A percentile compares a stretch with the other conserved stretches of the same genome.
Conservation (phyloP, 2,113 vertebrate genomes). For the Osmerus mordax region DNA sequence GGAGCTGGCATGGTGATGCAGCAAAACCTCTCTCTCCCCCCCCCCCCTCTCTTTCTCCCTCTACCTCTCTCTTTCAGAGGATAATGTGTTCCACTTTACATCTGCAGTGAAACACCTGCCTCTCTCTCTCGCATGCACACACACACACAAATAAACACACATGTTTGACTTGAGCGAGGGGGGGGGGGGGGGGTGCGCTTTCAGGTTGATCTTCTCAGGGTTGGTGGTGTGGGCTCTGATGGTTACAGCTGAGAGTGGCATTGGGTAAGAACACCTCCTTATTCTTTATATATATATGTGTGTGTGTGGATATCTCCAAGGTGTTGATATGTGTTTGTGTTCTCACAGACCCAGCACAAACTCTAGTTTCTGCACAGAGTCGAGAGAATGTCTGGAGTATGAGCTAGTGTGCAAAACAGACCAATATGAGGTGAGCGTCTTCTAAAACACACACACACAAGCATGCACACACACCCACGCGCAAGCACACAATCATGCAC, state of each 20-base stretch:
- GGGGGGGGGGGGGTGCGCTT: constrained; percentile 1
- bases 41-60: not conserved
- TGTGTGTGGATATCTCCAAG: no score
- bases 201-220: constrained; percentile 49
- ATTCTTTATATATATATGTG: not conserved
- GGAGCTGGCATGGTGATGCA: constrained; percentile 51
- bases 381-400: constrained; percentile 71
- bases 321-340: not conserved
- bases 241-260: constrained; percentile 46
- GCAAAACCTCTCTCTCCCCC: constrained; percentile 34
- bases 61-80: not conserved
- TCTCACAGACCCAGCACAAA: constrained; percentile 63
- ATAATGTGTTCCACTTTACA: constrained; percentile 47
- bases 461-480: not conserved
- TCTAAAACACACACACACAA: not conserved
- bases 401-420: constrained; percentile 70
- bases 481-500: not conserved
- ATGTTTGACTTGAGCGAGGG: not conserved
- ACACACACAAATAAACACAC: not conserved
- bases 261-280: constrained; percentile 59
- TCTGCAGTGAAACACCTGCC: constrained; percentile 41
- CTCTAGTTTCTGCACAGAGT: constrained; percentile 69
- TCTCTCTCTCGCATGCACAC: constrained; percentile 25
- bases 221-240: constrained; percentile 40
- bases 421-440: constrained; percentile 70